Evolutionary conservation across 2,888 invertebrate genomes (phyloP).

Genomic region (Scrobipalpa atriplicella): DNA sequence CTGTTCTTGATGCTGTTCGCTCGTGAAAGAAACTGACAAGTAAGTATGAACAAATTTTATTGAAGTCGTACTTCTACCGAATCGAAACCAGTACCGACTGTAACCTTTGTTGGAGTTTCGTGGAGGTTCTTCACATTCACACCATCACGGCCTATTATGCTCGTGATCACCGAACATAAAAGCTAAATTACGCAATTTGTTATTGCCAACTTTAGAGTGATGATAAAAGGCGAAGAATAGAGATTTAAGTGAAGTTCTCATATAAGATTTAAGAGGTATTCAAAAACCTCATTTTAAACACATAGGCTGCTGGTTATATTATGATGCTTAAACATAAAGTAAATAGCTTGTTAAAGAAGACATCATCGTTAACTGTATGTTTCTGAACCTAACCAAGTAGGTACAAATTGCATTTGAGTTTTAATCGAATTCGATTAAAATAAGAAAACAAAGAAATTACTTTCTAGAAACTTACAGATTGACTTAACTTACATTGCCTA

Average conservation of each 20-base stretch:
- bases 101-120: conserved; percentile 42
- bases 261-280: not conserved
- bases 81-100: conserved; percentile 34
- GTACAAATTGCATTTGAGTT: too few relatives aligned
- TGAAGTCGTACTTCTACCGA: too few relatives aligned
- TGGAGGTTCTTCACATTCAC: conserved; percentile 32
- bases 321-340: not conserved
- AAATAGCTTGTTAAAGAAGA: not conserved
- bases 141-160: conserved; percentile 29
- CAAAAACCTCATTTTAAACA: not conserved
- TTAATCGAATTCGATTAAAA: too few relatives aligned
- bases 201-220: conserved; percentile 14
- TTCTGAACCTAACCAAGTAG: too few relatives aligned
- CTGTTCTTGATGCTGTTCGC: too few relatives aligned
- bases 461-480: too few relatives aligned
- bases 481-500: too few relatives aligned
- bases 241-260: conserved; percentile 17
- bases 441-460: too few relatives aligned
- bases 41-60: too few relatives aligned
- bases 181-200: conserved; percentile 28
- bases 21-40: too few relatives aligned
- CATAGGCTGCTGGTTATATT: not conserved
- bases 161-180: conserved; percentile 25
- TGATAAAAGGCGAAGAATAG: conserved; percentile 17
- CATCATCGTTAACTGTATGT: not conserved